Conservation (phyloP, 2,888 invertebrate genomes). For the Merodon equestris region DNA sequence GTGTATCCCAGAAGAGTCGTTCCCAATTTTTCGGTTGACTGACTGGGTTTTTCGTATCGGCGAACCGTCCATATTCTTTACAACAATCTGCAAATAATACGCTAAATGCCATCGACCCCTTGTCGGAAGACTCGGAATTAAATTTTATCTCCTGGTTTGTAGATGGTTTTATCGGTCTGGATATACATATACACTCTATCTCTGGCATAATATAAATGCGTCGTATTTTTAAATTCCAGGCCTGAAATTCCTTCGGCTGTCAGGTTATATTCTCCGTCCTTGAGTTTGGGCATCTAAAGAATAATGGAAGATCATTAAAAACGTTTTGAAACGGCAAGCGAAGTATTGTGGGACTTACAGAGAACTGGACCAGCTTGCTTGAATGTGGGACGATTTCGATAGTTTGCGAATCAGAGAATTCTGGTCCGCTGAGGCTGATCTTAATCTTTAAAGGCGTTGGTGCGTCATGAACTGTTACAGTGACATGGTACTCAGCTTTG, state of each 20-base stretch:
- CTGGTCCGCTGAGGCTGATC: conserved; percentile 86
- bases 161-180: conserved; percentile 95
- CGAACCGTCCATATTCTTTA: conserved; percentile 85
- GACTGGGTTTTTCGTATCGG: conserved; percentile 81
- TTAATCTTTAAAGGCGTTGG: conserved; percentile 80
- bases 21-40: conserved; percentile 59
- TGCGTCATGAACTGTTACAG: conserved; percentile 82
- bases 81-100: conserved; percentile 80
- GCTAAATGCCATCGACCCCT: background rate
- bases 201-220: conserved; percentile 85
- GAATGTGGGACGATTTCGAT: conserved; percentile 85
- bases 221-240: conserved; percentile 86
- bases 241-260: conserved; percentile 83
- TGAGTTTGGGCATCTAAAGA: conserved; percentile 70
- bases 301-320: too few relatives aligned
- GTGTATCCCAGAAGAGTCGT: conserved; percentile 4
- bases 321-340: too few relatives aligned
- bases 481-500: conserved; percentile 89
- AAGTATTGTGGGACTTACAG: conserved; percentile 82
- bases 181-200: conserved; percentile 87
- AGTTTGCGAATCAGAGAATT: conserved; percentile 84
- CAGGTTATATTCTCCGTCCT: conserved; percentile 73
- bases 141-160: conserved; percentile 91
- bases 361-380: conserved; percentile 85
- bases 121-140: conserved; percentile 84